Percentiles rank a stretch among this genome's conserved stretches.
phyloP scores from a whole-genome alignment of 2,113 vertebrate genomes.

The Phrynosoma blainvillii region DNA sequence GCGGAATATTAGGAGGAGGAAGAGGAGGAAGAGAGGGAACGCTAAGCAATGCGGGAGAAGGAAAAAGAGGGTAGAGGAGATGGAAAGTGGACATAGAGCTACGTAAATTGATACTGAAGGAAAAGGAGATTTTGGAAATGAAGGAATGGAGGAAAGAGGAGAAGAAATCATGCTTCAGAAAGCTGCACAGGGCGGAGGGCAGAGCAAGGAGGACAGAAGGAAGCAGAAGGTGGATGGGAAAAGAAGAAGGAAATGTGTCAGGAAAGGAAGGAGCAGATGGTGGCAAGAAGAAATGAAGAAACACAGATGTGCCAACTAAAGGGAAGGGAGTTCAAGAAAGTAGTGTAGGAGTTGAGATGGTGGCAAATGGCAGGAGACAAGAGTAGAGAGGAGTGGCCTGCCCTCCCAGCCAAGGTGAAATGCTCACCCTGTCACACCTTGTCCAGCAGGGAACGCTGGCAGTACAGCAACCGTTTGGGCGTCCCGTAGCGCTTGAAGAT shows the following conservation, averaged over 20 bases:
- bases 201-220: not conserved
- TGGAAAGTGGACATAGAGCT: not conserved
- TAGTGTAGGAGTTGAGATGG: slow-evolving; percentile 1
- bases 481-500: slow-evolving; percentile 89
- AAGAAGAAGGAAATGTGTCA: not conserved
- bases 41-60: not conserved
- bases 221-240: not conserved
- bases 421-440: slow-evolving; percentile 83
- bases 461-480: slow-evolving; percentile 89
- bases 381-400: slow-evolving; percentile 36
- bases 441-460: slow-evolving; percentile 92
- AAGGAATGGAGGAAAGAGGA: slow-evolving; percentile 43
- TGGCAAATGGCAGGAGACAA: not conserved
- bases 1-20: not conserved
- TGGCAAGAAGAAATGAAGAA: not conserved
- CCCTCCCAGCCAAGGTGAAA: slow-evolving; percentile 42
- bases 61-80: rapidly evolving
- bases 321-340: slow-evolving; percentile 6
- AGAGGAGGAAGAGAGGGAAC: too few species aligned
- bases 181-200: not conserved
- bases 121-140: slow-evolving; percentile 26
- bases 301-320: not conserved
- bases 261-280: not conserved
- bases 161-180: not conserved
- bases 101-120: not conserved